phyloP scores from a whole-genome alignment of 2,888 invertebrate species.

The Didymodactylos carnosus region DNA sequence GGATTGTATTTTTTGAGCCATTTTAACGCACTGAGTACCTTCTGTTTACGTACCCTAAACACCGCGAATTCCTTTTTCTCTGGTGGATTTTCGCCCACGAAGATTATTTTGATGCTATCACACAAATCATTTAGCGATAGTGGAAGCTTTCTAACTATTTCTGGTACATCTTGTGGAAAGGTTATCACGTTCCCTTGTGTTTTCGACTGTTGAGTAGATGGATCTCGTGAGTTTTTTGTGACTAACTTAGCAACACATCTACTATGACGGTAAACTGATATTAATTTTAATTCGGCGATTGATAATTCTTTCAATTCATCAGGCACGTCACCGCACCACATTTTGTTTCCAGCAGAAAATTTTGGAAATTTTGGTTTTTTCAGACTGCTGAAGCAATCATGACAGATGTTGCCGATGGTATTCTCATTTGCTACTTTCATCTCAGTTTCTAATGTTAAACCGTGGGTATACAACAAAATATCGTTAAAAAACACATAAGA shows the following conservation, averaged over 20 bases:
- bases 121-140: not conserved
- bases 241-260: not conserved
- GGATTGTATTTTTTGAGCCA: no score
- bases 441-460: no score
- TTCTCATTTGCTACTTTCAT: no score
- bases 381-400: not conserved
- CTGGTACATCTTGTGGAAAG: not conserved
- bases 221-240: not conserved
- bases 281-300: slow-evolving; percentile 13
- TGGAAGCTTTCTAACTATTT: not conserved
- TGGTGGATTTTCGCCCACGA: no score
- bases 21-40: no score
- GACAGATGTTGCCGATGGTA: no score
- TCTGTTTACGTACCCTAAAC: no score
- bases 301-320: slow-evolving; percentile 8
- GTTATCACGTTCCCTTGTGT: not conserved
- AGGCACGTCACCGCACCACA: slow-evolving; percentile 7
- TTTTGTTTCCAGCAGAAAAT: slow-evolving; percentile 17
- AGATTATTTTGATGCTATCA: not conserved
- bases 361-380: slow-evolving; percentile 9
- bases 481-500: no score
- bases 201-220: not conserved
- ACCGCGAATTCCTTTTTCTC: no score
- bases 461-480: no score
- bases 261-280: not conserved